A percentile compares a stretch with the other conserved stretches of the same genome.
These are phyloP conservation scores for Zeus faber DNA, from an alignment of 2,113 vertebrate species.

Conservation along the genomic window DNA sequence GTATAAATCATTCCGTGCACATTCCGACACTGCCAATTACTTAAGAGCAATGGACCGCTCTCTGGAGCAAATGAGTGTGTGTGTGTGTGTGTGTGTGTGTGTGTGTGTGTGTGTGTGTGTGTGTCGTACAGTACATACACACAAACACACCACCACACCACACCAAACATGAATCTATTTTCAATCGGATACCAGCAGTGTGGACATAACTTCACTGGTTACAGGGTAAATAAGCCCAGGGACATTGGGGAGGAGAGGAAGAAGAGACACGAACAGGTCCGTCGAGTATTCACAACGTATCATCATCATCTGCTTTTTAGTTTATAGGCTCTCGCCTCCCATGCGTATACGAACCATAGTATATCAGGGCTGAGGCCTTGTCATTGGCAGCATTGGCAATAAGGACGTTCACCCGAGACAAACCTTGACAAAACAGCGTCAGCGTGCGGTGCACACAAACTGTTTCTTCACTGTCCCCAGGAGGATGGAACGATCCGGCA, in stretches of 20 bases:
- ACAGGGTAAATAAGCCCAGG: background rate
- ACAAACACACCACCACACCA: background rate
- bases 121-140: background rate
- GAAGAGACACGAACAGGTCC: background rate
- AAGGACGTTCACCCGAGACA: no score
- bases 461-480: no score
- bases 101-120: background rate
- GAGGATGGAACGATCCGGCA: no score
- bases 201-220: background rate
- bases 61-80: background rate
- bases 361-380: no score
- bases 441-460: no score
- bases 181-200: no score
- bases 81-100: background rate
- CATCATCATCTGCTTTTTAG: no score
- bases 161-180: no score
- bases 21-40: conserved; percentile 47
- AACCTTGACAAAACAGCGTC: no score
- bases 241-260: background rate
- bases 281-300: background rate
- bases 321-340: no score
- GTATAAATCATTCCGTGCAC: conserved; percentile 48
- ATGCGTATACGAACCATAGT: no score
- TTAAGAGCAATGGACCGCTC: conserved; percentile 45
- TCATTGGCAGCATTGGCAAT: no score